These are phyloP conservation scores for Zoroaster sp. DNA, from an alignment of 53 echinoderm and acorn worm genomes.

Conservation along the genomic window DNA sequence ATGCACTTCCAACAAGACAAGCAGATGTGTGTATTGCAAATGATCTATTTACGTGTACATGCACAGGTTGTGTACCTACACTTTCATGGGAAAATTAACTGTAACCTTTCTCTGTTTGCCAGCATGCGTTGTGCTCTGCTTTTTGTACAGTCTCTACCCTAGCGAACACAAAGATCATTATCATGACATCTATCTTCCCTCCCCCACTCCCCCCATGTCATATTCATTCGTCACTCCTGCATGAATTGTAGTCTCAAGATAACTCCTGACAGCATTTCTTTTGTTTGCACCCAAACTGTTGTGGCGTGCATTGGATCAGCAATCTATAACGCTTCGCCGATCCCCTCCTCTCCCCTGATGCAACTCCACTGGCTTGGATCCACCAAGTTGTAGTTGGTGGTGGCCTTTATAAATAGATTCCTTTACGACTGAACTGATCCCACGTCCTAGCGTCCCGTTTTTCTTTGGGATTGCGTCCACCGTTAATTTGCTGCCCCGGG, in stretches of 20 bases:
- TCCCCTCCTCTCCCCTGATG: background rate
- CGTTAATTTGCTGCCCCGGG: conserved; percentile 8
- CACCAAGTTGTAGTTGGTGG: background rate
- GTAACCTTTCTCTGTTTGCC: background rate
- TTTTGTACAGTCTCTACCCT: background rate
- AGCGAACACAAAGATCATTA: conserved; percentile 15
- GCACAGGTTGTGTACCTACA: no score
- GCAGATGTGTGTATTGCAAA: no score
- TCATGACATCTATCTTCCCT: conserved; percentile 1
- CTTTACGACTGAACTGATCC: conserved; percentile 42
- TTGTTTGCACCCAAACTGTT: conserved; percentile 19
- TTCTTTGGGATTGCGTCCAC: background rate
- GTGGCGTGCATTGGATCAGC: conserved; percentile 7
- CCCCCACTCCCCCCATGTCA: background rate
- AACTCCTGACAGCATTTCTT: conserved; percentile 44
- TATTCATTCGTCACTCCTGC: background rate
- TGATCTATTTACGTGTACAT: no score
- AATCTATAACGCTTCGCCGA: conserved; percentile 31
- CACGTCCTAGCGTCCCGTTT: background rate
- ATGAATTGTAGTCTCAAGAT: background rate
- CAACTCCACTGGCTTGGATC: background rate
- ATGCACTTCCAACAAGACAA: no score
- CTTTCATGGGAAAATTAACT: no score
- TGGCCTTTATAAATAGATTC: background rate
- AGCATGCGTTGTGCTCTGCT: background rate